Percentiles rank a stretch among this genome's conserved stretches.
Evolutionary conservation across 2,797 vertebrate species (phyloP).

Genomic region (Morelia viridis): DNA sequence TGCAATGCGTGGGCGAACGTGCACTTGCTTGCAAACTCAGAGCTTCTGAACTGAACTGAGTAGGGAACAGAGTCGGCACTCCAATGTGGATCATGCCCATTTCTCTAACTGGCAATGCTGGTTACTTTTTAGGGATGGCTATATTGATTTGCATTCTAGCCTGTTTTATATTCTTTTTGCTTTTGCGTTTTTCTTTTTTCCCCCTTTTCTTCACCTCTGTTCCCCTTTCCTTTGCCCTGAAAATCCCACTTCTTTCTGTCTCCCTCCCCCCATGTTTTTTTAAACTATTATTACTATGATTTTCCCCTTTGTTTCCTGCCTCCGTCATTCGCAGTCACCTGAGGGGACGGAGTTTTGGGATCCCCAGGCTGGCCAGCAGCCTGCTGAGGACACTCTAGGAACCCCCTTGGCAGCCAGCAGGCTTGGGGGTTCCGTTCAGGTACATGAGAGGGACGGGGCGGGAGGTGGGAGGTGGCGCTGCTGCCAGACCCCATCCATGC

Average conservation of each 20-base stretch:
- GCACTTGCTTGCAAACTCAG: background rate
- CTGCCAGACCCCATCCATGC: rapidly evolving
- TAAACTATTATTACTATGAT: conserved; percentile 15
- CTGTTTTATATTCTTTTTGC: conserved; percentile 49
- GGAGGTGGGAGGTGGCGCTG: conserved; percentile 31
- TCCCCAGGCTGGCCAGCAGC: conserved; percentile 86
- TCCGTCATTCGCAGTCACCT: conserved; percentile 77
- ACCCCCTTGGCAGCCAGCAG: conserved; percentile 87
- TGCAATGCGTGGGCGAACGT: background rate
- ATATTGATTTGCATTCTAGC: background rate
- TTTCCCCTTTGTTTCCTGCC: conserved; percentile 48
- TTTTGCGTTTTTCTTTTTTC: conserved; percentile 72
- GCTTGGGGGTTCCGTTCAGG: conserved; percentile 92
- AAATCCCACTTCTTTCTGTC: conserved; percentile 69
- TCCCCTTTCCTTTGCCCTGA: conserved; percentile 72
- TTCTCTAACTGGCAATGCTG: background rate
- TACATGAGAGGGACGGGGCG: conserved; percentile 68
- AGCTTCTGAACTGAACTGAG: no score
- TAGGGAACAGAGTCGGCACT: no score
- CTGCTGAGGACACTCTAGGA: conserved; percentile 88
- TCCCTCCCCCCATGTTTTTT: conserved; percentile 60
- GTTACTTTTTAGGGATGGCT: background rate
- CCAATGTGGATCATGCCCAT: background rate
- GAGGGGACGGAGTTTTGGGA: conserved; percentile 88
- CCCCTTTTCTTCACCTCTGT: conserved; percentile 25